These are phyloP conservation scores for Rhabdophis nuchalis DNA, from an alignment of 2,797 vertebrate genomes.

Conservation along the genomic window DNA sequence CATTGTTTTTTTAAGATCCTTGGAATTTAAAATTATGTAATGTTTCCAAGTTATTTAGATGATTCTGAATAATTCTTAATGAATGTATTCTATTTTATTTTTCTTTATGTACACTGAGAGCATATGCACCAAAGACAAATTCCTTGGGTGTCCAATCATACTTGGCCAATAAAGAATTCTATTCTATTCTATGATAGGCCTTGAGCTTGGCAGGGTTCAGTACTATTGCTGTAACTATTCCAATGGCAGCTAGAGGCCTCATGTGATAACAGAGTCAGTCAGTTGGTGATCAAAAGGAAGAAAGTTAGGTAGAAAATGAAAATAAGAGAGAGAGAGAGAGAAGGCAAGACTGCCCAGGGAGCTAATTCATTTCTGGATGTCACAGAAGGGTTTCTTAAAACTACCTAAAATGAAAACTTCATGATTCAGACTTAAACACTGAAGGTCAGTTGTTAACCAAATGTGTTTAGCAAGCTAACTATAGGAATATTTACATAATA, in stretches of 20 bases:
- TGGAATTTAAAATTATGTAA: background rate
- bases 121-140: too few relatives aligned
- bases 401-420: background rate
- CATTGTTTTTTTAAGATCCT: background rate
- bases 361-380: background rate
- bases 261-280: background rate
- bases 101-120: too few relatives aligned
- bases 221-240: background rate
- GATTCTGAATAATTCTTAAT: too few relatives aligned
- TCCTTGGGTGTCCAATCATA: too few relatives aligned
- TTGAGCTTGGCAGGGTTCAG: background rate
- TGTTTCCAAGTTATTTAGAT: background rate
- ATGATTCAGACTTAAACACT: background rate
- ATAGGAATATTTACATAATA: background rate
- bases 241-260: background rate
- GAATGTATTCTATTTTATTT: too few relatives aligned
- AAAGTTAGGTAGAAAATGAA: background rate
- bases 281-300: background rate
- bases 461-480: background rate
- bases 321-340: background rate
- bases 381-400: background rate
- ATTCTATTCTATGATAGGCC: too few relatives aligned
- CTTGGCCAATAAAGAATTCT: too few relatives aligned
- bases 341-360: too few relatives aligned
- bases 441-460: background rate